Evolutionary conservation across 2,797 vertebrate species (phyloP).

Genomic region (Poecile montanus): DNA sequence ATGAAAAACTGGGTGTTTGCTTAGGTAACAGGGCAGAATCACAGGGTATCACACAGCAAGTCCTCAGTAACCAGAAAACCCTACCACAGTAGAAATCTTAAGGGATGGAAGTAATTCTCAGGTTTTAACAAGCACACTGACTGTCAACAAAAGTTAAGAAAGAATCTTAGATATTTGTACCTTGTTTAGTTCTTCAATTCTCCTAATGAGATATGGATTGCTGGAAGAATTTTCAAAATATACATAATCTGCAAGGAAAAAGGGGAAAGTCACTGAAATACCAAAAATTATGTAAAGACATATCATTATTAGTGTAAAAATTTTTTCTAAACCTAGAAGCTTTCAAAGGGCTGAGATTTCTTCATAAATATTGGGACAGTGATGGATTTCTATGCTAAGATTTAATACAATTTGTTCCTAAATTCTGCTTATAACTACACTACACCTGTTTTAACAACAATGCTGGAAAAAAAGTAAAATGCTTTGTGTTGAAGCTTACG

Average conservation of each 20-base stretch:
- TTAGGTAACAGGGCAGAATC: neutral
- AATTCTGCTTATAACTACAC: neutral
- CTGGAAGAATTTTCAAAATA: slow-evolving; percentile 99
- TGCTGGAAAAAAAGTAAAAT: neutral
- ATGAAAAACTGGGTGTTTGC: neutral
- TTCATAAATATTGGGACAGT: neutral
- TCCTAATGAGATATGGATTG: slow-evolving; percentile 96
- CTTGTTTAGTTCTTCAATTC: slow-evolving; percentile 99
- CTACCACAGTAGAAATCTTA: neutral
- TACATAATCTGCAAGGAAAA: slow-evolving; percentile 90
- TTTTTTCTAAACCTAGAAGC: neutral
- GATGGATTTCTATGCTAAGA: neutral
- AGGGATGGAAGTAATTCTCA: neutral
- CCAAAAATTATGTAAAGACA: neutral
- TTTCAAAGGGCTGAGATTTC: neutral
- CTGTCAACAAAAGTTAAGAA: neutral
- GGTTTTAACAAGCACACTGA: neutral
- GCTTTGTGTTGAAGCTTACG: neutral
- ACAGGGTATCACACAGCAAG: neutral
- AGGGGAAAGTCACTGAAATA: slow-evolving; percentile 27
- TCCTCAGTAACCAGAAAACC: neutral
- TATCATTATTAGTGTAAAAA: neutral
- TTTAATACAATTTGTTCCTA: neutral
- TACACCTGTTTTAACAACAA: neutral
- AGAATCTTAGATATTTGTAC: slow-evolving; percentile 71